Evolutionary conservation across 2,888 invertebrate species (phyloP).

Genomic region (Phytoseiulus persimilis): DNA sequence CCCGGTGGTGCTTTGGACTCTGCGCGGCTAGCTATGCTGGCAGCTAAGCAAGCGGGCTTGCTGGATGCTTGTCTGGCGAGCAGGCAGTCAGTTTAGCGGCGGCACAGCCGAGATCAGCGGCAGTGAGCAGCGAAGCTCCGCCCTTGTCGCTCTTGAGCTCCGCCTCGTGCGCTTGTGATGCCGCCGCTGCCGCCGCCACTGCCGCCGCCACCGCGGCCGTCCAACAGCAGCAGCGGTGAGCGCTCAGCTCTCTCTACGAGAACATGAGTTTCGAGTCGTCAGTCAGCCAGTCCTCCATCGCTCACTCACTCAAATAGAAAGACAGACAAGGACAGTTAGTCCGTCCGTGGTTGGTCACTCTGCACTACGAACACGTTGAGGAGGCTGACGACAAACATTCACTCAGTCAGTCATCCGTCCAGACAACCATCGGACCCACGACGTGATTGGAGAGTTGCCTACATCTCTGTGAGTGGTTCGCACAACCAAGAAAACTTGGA

Average conservation of each 20-base stretch:
- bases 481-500: neutral
- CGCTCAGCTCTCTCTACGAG: neutral
- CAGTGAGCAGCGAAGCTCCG: neutral
- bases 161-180: conserved; percentile 1
- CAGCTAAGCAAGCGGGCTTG: neutral
- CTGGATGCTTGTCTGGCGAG: neutral
- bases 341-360: neutral
- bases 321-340: neutral
- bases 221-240: neutral
- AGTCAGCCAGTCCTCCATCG: conserved; percentile 5
- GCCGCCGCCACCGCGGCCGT: neutral
- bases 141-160: neutral
- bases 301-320: conserved; percentile 5
- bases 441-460: neutral
- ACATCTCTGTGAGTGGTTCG: neutral
- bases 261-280: conserved; percentile 5
- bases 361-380: neutral
- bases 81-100: neutral
- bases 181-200: conserved; percentile 13
- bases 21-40: neutral
- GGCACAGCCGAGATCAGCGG: neutral
- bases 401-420: conserved; percentile 14
- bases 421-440: neutral
- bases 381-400: neutral
- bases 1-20: neutral